These are phyloP conservation scores for Cryptoprocta ferox DNA, from an alignment of 2,797 vertebrate species.

Conservation along the genomic window DNA sequence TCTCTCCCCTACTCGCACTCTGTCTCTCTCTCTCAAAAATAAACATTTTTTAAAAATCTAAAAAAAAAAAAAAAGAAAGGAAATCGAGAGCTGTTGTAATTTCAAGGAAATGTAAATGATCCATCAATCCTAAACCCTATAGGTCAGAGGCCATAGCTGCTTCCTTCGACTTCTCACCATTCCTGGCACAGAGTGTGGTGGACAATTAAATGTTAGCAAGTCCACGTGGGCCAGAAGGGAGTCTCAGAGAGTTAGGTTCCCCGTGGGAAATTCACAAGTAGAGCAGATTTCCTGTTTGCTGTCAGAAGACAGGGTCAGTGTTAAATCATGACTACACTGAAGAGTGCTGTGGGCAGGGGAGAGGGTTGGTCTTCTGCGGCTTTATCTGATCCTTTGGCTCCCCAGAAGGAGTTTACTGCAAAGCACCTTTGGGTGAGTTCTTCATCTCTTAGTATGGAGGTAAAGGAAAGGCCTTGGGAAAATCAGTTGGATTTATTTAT, in stretches of 20 bases:
- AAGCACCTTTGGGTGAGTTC: background rate
- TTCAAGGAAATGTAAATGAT: constrained; percentile 3
- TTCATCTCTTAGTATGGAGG: background rate
- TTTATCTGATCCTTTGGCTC: background rate
- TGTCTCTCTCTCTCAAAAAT: no score
- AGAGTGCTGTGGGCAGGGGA: background rate
- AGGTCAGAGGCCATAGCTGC: background rate
- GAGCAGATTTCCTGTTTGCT: background rate
- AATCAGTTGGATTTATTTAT: constrained; percentile 22
- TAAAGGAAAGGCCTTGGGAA: background rate
- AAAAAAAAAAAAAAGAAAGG: no score
- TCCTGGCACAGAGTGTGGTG: background rate
- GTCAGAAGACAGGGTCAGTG: background rate
- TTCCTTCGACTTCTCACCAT: background rate
- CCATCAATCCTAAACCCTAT: background rate
- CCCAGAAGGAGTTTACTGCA: background rate
- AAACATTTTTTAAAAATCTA: no score
- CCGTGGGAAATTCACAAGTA: background rate
- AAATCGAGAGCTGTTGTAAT: background rate
- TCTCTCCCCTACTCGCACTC: no score
- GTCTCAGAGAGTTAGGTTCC: background rate
- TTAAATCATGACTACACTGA: background rate
- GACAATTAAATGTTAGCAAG: background rate
- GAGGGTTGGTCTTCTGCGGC: background rate
- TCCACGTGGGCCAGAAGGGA: background rate